These are phyloP conservation scores for Sceloporus tristichus DNA, from an alignment of 2,113 vertebrate genomes.

Conservation along the genomic window DNA sequence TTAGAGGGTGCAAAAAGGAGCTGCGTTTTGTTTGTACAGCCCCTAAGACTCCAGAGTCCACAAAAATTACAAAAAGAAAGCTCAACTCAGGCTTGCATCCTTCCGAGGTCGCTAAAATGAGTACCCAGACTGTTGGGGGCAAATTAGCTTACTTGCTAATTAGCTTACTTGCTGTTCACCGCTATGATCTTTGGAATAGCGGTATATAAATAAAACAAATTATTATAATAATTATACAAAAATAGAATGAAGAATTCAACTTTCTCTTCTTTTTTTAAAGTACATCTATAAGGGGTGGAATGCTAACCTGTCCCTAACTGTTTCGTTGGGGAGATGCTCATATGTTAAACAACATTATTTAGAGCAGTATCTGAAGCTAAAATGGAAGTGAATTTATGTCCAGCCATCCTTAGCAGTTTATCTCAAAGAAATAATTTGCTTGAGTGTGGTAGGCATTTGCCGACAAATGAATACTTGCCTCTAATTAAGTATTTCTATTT, in stretches of 20 bases:
- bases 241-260: not conserved
- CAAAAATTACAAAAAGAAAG: constrained; percentile 8
- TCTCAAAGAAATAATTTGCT: constrained; percentile 50
- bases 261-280: constrained; percentile 15
- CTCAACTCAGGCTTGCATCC: not conserved
- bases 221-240: not conserved
- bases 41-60: constrained; percentile 24
- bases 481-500: constrained; percentile 35
- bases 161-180: no score
- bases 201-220: no score
- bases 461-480: constrained; percentile 39
- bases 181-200: no score
- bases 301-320: not conserved
- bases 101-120: no score
- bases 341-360: constrained; percentile 30
- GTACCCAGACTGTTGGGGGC: no score
- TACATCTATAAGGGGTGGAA: not conserved
- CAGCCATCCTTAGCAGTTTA: constrained; percentile 40
- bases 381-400: constrained; percentile 26
- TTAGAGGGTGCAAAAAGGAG: no score
- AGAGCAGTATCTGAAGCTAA: constrained; percentile 26
- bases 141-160: no score
- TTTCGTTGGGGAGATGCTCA: constrained; percentile 11
- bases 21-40: no score
- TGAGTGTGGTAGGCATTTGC: constrained; percentile 28